Evolutionary conservation across 2,113 vertebrate genomes (phyloP).

Genomic region (Bujurquina vittata): DNA sequence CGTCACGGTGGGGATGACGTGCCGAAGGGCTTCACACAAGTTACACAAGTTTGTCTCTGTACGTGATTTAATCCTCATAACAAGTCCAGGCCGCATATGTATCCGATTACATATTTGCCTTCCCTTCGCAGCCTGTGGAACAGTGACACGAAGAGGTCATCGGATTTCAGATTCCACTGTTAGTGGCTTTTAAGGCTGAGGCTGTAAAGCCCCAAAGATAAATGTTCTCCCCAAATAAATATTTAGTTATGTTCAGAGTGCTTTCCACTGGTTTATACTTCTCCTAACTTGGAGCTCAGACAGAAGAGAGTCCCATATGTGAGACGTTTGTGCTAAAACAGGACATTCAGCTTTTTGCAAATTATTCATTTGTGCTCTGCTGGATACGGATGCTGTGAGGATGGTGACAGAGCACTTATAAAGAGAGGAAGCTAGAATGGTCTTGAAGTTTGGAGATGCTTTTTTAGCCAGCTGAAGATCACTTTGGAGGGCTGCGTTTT

Average conservation of each 20-base stretch:
- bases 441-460: neutral
- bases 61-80: neutral
- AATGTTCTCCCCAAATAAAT: constrained; percentile 51
- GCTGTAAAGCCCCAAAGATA: constrained; percentile 28
- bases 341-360: neutral
- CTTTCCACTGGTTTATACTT: constrained; percentile 16
- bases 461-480: neutral
- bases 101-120: neutral
- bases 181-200: constrained; percentile 18
- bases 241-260: constrained; percentile 35
- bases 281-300: neutral
- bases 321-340: neutral
- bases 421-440: neutral
- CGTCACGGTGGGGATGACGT: neutral
- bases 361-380: neutral
- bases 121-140: neutral
- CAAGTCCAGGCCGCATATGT: neutral
- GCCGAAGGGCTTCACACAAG: neutral
- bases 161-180: constrained; percentile 18
- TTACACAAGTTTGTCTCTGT: neutral
- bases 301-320: neutral
- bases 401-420: neutral
- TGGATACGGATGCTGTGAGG: neutral
- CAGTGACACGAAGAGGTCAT: neutral
- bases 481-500: neutral